These are phyloP conservation scores for Ictalurus furcatus DNA, from an alignment of 2,113 vertebrate genomes.

Conservation along the genomic window DNA sequence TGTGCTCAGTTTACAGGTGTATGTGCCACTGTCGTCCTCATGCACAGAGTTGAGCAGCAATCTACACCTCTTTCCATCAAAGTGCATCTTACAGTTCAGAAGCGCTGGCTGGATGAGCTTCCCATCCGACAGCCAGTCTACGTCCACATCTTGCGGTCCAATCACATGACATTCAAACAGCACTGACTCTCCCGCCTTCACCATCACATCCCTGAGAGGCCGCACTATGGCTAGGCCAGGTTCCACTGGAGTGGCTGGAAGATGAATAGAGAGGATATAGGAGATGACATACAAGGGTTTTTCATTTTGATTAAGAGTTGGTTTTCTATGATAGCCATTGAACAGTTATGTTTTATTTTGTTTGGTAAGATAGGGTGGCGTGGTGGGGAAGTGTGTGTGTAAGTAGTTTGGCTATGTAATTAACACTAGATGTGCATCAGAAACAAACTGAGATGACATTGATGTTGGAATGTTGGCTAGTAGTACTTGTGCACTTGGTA, in stretches of 20 bases:
- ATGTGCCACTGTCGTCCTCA: slow-evolving; percentile 92
- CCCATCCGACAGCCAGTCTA: slow-evolving; percentile 93
- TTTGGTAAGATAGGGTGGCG: neutral
- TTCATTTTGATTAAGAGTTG: neutral
- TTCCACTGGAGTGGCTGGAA: slow-evolving; percentile 81
- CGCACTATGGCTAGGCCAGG: slow-evolving; percentile 85
- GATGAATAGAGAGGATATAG: slow-evolving; percentile 14
- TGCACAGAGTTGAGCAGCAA: slow-evolving; percentile 95
- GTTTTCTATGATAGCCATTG: neutral
- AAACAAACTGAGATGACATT: neutral
- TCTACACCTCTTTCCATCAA: slow-evolving; percentile 90
- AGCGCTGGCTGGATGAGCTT: slow-evolving; percentile 94
- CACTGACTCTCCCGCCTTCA: slow-evolving; percentile 90
- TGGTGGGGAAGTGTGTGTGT: neutral
- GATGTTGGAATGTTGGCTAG: neutral
- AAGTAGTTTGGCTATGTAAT: too few relatives aligned
- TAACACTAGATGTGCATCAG: too few relatives aligned
- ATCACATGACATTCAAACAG: slow-evolving; percentile 92
- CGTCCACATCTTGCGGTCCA: slow-evolving; percentile 92
- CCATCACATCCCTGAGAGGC: slow-evolving; percentile 87
- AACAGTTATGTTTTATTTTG: neutral
- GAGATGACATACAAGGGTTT: neutral
- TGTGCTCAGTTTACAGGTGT: slow-evolving; percentile 95
- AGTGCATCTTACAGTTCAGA: slow-evolving; percentile 99
- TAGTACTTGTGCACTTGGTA: neutral